Conservation (phyloP, 2,113 vertebrate species). For the Pterocles burchelli region DNA sequence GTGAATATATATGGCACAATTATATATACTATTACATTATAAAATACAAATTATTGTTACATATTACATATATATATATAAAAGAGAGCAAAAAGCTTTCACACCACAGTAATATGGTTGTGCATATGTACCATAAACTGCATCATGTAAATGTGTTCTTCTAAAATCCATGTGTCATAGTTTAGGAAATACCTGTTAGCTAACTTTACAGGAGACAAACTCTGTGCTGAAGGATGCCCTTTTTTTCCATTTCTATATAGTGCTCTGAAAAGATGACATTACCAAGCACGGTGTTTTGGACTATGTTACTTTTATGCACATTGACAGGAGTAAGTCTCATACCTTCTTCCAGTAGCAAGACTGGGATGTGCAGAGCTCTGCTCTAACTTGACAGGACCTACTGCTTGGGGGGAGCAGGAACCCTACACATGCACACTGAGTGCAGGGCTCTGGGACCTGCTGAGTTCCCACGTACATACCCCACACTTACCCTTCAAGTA, state of each 20-base stretch:
- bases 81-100: background rate
- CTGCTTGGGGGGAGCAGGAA: accelerated
- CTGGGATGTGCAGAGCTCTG: background rate
- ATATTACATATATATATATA: background rate
- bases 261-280: background rate
- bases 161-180: background rate
- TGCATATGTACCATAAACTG: background rate
- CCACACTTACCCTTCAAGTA: background rate
- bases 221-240: background rate
- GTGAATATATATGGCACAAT: background rate
- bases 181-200: background rate
- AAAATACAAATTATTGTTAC: background rate
- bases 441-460: background rate
- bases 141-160: background rate
- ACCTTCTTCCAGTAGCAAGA: background rate
- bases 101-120: background rate
- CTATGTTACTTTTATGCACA: background rate
- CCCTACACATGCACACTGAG: accelerated
- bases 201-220: background rate
- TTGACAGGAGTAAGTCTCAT: background rate
- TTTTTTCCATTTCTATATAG: background rate
- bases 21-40: background rate
- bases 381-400: no score
- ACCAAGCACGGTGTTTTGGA: background rate
- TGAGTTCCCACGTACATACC: accelerated